A percentile compares a stretch with the other conserved stretches of the same genome.
Conservation (phyloP, 2,797 vertebrate genomes). For the Thamnophis elegans region DNA sequence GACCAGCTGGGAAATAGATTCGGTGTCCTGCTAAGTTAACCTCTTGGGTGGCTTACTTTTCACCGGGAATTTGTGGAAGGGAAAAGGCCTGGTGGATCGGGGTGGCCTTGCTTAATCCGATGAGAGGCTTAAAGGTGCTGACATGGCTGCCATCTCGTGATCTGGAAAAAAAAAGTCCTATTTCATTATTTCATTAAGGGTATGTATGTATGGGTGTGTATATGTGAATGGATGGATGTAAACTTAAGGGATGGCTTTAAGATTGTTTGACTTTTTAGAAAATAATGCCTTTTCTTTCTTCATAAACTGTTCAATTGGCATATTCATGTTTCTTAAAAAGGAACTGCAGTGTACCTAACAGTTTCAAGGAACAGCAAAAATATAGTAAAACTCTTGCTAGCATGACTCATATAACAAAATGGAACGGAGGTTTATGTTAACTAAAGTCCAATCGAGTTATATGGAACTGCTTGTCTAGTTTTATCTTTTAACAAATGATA, state of each 20-base stretch:
- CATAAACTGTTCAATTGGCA: background rate
- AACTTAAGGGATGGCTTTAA: background rate
- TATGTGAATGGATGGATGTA: background rate
- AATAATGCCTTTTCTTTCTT: background rate
- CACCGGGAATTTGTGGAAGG: background rate
- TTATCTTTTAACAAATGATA: background rate
- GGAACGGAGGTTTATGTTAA: background rate
- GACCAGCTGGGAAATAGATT: background rate
- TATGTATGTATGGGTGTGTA: background rate
- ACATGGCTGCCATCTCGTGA: background rate
- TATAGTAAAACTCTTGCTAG: background rate
- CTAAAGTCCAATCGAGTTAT: background rate
- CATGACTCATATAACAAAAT: background rate
- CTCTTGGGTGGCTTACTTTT: slow-evolving; percentile 11
- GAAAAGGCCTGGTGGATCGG: background rate
- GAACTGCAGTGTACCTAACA: background rate
- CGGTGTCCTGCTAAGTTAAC: background rate
- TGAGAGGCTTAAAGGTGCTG: background rate
- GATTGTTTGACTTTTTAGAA: background rate
- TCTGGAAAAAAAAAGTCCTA: background rate
- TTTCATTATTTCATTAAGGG: background rate
- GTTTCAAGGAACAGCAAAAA: background rate
- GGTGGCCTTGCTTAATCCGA: background rate
- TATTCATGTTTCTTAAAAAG: background rate
- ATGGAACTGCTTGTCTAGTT: background rate